Conservation (phyloP, 2,797 vertebrate genomes). For the Peromyscus eremicus region DNA sequence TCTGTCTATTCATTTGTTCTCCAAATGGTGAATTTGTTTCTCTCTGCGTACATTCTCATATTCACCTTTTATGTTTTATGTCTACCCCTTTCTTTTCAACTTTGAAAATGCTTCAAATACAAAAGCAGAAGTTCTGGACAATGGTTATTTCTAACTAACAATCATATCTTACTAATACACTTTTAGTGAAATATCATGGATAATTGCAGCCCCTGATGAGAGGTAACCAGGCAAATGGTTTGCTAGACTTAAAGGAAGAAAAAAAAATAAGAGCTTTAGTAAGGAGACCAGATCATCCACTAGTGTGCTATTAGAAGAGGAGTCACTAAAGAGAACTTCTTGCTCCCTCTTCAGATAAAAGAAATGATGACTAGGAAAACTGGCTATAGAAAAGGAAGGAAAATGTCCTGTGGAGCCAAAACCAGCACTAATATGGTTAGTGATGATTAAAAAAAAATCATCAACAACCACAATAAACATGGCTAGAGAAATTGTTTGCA, state of each 20-base stretch:
- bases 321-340: background rate
- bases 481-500: background rate
- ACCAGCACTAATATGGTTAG: too few relatives aligned
- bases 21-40: background rate
- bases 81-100: background rate
- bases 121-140: background rate
- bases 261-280: background rate
- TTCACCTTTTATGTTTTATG: background rate
- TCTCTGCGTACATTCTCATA: background rate
- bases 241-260: background rate
- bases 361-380: background rate
- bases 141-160: conserved; percentile 1
- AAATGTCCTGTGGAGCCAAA: background rate
- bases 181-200: conserved; percentile 19
- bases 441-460: too few relatives aligned
- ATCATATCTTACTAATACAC: background rate
- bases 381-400: background rate
- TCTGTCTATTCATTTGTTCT: background rate
- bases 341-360: background rate
- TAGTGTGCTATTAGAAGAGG: background rate
- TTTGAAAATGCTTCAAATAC: background rate
- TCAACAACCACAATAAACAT: conserved; percentile 8
- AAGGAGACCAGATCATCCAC: background rate
- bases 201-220: background rate
- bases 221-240: background rate